Percentiles rank a stretch among this genome's conserved stretches.
phyloP scores from a whole-genome alignment of 2,797 vertebrate genomes.

The Acanthis flammea region DNA sequence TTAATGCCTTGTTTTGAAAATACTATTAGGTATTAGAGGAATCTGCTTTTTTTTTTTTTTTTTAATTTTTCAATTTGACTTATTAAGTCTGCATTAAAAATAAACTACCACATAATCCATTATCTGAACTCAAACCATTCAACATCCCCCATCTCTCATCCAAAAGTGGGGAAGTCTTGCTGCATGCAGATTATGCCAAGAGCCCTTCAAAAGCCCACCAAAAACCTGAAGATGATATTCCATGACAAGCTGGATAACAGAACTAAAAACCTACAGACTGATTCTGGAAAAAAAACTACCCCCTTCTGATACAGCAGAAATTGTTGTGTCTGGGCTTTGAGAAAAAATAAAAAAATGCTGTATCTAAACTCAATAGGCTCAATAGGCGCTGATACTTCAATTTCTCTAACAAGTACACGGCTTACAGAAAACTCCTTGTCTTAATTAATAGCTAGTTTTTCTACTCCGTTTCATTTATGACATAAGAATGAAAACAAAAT shows the following conservation, averaged over 20 bases:
- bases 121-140: constrained; percentile 2
- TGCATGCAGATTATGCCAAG: not conserved
- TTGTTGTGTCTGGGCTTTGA: not conserved
- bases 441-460: not conserved
- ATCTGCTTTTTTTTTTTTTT: not conserved
- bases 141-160: not conserved
- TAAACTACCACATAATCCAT: constrained; percentile 7
- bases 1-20: constrained; percentile 69
- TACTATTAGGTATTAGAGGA: constrained; percentile 60
- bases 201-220: not conserved
- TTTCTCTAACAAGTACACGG: not conserved
- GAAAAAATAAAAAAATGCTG: not conserved
- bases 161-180: not conserved
- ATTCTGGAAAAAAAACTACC: not conserved
- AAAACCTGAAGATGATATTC: not conserved
- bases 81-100: constrained; percentile 36
- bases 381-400: not conserved
- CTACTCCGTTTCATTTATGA: not conserved
- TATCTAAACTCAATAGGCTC: not conserved
- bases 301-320: not conserved
- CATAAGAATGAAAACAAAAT: not conserved
- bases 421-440: not conserved
- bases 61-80: not conserved
- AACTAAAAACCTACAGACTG: not conserved
- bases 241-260: not conserved